These are phyloP conservation scores for Trachelipus rathkii DNA, from an alignment of 1,140 invertebrate species.

Conservation along the genomic window DNA sequence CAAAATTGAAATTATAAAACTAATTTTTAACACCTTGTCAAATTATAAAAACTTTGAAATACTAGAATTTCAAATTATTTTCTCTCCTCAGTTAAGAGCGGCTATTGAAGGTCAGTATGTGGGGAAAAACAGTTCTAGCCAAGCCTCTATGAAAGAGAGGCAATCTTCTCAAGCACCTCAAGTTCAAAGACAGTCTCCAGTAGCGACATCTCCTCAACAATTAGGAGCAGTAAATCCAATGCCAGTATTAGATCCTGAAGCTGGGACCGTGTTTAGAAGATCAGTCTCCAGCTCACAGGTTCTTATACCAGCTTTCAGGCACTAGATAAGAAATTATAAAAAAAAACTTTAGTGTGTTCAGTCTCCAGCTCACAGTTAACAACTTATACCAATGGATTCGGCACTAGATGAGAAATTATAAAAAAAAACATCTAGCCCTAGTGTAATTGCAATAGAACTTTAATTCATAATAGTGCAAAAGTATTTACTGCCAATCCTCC, in stretches of 20 bases:
- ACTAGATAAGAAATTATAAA: background rate
- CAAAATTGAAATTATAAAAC: no score
- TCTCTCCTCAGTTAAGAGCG: constrained; percentile 23
- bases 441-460: no score
- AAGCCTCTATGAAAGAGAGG: constrained; percentile 29
- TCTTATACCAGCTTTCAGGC: background rate
- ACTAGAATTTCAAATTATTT: background rate
- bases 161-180: constrained; percentile 27
- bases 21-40: no score
- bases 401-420: background rate
- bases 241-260: constrained; percentile 31
- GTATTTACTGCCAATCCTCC: no score
- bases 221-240: constrained; percentile 18
- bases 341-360: background rate
- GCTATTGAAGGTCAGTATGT: constrained; percentile 41
- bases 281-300: background rate
- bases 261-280: constrained; percentile 30
- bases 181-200: background rate
- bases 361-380: background rate
- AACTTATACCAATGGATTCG: background rate
- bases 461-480: no score
- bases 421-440: no score
- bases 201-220: constrained; percentile 32
- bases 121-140: constrained; percentile 28
- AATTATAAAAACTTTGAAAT: background rate